Percentiles rank a stretch among this genome's conserved stretches.
Conservation (phyloP, 2,113 vertebrate genomes). For the Cromileptes altivelis region DNA sequence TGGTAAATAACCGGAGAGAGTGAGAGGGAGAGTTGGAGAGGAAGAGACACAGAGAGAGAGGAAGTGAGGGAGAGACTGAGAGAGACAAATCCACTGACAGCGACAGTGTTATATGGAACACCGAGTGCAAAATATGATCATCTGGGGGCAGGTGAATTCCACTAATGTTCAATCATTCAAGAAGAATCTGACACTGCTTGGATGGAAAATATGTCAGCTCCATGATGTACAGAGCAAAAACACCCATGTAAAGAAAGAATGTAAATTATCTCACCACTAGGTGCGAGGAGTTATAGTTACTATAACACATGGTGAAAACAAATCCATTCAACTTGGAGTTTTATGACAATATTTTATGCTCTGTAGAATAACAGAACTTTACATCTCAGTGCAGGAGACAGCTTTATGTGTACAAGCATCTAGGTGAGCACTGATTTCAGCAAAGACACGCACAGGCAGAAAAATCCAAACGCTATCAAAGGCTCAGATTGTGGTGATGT, state of each 20-base stretch:
- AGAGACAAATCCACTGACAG: slow-evolving; percentile 54
- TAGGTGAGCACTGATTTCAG: not conserved
- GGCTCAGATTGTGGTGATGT: slow-evolving; percentile 45
- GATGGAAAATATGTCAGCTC: slow-evolving; percentile 60
- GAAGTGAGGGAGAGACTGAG: slow-evolving; percentile 33
- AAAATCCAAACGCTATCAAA: slow-evolving; percentile 37
- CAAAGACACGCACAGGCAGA: slow-evolving; percentile 9
- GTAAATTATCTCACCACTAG: slow-evolving; percentile 41
- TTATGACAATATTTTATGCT: slow-evolving; percentile 8
- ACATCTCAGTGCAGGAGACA: slow-evolving; percentile 5
- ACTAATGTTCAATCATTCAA: slow-evolving; percentile 65
- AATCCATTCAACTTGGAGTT: slow-evolving; percentile 15
- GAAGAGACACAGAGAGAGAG: slow-evolving; percentile 33
- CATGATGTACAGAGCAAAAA: slow-evolving; percentile 52
- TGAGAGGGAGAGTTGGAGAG: slow-evolving; percentile 46
- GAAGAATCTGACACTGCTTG: slow-evolving; percentile 45
- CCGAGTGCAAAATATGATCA: slow-evolving; percentile 69
- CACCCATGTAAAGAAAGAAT: slow-evolving; percentile 29
- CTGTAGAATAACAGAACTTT: slow-evolving; percentile 27
- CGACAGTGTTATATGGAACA: slow-evolving; percentile 55
- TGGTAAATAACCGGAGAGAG: slow-evolving; percentile 69
- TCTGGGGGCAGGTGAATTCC: slow-evolving; percentile 69
- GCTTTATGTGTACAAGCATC: slow-evolving; percentile 3
- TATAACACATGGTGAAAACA: slow-evolving; percentile 34
- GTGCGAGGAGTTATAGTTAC: slow-evolving; percentile 24